Evolutionary conservation across 1,140 invertebrate genomes (phyloP).

Genomic region (Brachionus sp.): DNA sequence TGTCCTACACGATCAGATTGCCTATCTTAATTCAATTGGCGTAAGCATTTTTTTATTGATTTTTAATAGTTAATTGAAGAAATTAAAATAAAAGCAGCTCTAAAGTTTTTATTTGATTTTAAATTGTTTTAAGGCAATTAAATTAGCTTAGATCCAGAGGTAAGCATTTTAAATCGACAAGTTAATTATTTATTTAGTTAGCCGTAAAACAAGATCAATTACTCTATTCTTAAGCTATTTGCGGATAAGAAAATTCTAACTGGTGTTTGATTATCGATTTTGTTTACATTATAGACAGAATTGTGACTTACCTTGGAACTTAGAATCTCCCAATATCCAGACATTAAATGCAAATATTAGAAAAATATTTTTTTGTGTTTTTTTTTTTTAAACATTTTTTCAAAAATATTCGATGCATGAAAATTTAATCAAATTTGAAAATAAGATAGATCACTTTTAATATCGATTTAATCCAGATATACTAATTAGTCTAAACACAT

Average conservation of each 20-base stretch:
- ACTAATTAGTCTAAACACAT: conserved; percentile 19
- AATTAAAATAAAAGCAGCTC: neutral
- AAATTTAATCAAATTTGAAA: conserved; percentile 32
- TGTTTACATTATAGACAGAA: conserved; percentile 5
- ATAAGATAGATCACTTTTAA: conserved; percentile 27
- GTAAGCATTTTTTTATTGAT: neutral
- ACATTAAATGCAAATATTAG: neutral
- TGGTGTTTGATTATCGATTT: neutral
- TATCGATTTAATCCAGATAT: conserved; percentile 29
- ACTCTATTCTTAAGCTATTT: neutral
- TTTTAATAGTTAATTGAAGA: conserved; percentile 8
- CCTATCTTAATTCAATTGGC: neutral
- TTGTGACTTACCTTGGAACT: conserved; percentile 24
- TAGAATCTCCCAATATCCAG: conserved; percentile 5
- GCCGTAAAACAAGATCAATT: neutral
- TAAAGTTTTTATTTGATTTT: neutral
- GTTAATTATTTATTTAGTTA: neutral
- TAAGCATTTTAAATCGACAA: conserved; percentile 14
- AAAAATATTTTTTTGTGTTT: neutral
- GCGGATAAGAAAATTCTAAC: conserved; percentile 10
- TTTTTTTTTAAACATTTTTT: neutral
- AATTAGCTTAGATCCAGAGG: neutral
- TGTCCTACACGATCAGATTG: neutral
- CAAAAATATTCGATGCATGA: conserved; percentile 24
- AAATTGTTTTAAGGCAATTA: conserved; percentile 7